A percentile compares a stretch with the other conserved stretches of the same genome.
Conservation (phyloP, 1,140 invertebrate species). For the Bombus consobrinus region DNA sequence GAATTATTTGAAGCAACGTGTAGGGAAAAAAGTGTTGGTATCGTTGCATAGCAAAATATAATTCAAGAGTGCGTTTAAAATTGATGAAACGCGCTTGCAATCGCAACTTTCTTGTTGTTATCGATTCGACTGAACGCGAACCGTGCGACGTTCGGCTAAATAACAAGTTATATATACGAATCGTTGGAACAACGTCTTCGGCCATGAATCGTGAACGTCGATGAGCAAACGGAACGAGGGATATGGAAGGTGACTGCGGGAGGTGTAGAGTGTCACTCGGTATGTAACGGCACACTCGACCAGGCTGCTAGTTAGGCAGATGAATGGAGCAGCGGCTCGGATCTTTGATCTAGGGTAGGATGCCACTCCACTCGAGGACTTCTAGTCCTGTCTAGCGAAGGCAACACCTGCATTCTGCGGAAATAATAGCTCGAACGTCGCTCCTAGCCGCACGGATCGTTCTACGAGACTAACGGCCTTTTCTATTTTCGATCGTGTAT, state of each 20-base stretch:
- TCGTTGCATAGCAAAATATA: no score
- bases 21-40: fast-evolving
- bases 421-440: conserved; percentile 52
- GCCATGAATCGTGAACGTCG: background rate
- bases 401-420: conserved; percentile 63
- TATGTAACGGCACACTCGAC: conserved; percentile 45
- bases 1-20: background rate
- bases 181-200: background rate
- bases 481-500: conserved; percentile 58
- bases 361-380: conserved; percentile 57
- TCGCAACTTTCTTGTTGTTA: background rate
- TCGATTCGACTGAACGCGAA: no score
- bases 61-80: background rate
- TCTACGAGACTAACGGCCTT: conserved; percentile 2
- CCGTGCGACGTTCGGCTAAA: background rate
- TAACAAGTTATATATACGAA: background rate
- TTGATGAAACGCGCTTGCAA: background rate
- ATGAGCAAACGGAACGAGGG: background rate
- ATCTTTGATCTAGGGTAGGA: conserved; percentile 67
- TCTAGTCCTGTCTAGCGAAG: conserved; percentile 40
- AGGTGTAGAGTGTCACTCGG: conserved; percentile 29
- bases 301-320: conserved; percentile 42
- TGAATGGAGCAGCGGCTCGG: conserved; percentile 48
- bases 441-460: conserved; percentile 17
- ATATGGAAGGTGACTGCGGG: background rate